These are phyloP conservation scores for Himalopsyche phryganea DNA, from an alignment of 1,140 invertebrate species.

Conservation along the genomic window DNA sequence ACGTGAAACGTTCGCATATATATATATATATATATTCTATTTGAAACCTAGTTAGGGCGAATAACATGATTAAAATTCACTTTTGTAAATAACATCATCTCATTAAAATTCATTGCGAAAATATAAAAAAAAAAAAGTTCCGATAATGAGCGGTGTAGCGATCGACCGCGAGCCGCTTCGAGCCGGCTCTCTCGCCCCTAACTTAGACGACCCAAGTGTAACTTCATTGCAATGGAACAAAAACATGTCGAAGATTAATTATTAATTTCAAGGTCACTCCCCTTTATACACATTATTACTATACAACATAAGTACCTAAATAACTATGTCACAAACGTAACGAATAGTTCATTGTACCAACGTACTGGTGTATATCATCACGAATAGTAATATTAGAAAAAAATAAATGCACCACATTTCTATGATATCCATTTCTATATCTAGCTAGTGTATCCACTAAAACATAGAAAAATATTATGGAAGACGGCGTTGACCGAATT, in stretches of 20 bases:
- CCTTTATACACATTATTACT: slow-evolving; percentile 3
- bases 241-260: too few species aligned
- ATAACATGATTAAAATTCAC: slow-evolving; percentile 21
- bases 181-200: too few species aligned
- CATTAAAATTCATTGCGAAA: slow-evolving; percentile 3
- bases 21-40: too few species aligned
- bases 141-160: too few species aligned
- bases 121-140: not conserved
- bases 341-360: slow-evolving; percentile 28
- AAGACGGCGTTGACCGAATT: slow-evolving; percentile 29
- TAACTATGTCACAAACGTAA: slow-evolving; percentile 20
- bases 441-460: slow-evolving; percentile 28
- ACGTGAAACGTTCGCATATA: too few species aligned
- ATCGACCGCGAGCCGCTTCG: too few species aligned
- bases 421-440: slow-evolving; percentile 32
- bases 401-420: slow-evolving; percentile 28
- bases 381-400: slow-evolving; percentile 24
- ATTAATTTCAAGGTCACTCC: too few species aligned
- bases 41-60: slow-evolving; percentile 19
- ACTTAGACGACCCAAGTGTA: too few species aligned
- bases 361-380: slow-evolving; percentile 26
- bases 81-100: slow-evolving; percentile 19
- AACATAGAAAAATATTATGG: slow-evolving; percentile 22
- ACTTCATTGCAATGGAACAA: too few species aligned
- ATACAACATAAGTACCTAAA: slow-evolving; percentile 15